Evolutionary conservation across 2,113 vertebrate species (phyloP), one percentile per base, ranked within the genome.

Genomic region (Lontra canadensis): DNA sequence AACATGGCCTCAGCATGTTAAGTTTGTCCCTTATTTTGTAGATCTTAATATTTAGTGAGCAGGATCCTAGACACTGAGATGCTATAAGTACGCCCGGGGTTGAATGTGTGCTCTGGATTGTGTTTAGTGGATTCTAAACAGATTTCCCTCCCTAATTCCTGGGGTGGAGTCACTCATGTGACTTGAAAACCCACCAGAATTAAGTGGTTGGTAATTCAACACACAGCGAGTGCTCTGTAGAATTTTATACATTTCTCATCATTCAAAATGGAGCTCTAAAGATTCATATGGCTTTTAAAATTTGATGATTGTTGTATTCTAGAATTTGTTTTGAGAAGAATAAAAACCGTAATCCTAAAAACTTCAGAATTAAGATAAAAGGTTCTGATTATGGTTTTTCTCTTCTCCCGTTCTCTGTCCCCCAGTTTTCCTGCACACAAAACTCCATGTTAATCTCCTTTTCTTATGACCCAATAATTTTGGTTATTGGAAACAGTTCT

Each of bases 221-320:
- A 52, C 49, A 85, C 23, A 88, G 25, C 42, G 81, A 26, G 7
- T 36, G 29, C 34, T 90, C 39, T 49, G 78, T 49, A 76, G 79
- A 84, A 92, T 69, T 49, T 31, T 42, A 81, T 63, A 12, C 52
- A 90, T 17, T 90, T 83, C 74, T 82, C 25, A 55, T 92, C 14
- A 87, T 34, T 96, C 36, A 73, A 74, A 65, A 55, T 3, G 29
- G 29, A 47, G 17, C 39, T 69, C 44, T 47, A 44, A 79, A 88
- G 95, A 95, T 84, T n/a, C 61, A 63, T 15, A 44, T 7, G 52
- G 36, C 36, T 96, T 93, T 95, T n/a, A 31, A 36, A 88, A 88
- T 74, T 3, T 59, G 29, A 67, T 59, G 23, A 59, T 52, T 42
- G 20, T 9, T 25, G 15, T 49, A 0, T 94, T 71, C 55, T 90